Base-by-base conservation (phyloP, 2,113 vertebrate species). In the Manacus vitellinus region DNA sequence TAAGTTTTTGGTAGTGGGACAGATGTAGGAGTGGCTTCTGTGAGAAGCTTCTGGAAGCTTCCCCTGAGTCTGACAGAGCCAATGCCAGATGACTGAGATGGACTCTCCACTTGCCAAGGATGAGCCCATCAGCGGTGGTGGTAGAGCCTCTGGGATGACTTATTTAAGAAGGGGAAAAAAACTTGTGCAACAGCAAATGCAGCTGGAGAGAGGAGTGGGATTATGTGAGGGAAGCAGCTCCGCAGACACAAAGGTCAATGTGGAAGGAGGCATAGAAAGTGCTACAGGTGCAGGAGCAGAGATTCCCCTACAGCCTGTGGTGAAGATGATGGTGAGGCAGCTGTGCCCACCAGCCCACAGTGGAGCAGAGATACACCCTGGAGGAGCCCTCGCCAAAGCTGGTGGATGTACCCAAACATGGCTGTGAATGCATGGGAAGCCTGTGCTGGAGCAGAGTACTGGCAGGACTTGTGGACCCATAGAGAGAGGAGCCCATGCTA, bases 311-410 rank as follows among this genome's bases (percentile, higher is more conserved):
- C 52, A 84, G 46, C 21, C 39, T 1, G 2, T 52, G 37, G 21
- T 25, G 47, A 3, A 83, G 47, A 54, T 18, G 22, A 12, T 7
- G 33, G 31, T 30, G 44, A 25, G 9, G 19, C 55, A 63, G 18
- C 54, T 52, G 20, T 35, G 14, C 7, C 21, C 18, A 70, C 37
- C 22, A 49, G 13, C 4, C 31, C 8, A 43, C 0, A 0, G 16
- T 14, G 6, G 6, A 33, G 16, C 54, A 68, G 33, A 73, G 30
- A 5, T 17, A 10, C 41, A 56, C 12, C 7, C 1, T 14, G 61
- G 20, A 56, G 23, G 33, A 65, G 3, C 8, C 5, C 20, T 6
- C 6, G 10, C 30, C 31, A 30, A 24, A 49, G 47, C 14, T 62
- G 5, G 2, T 22, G 25, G n/a, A 22, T 76, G 12, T 5, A 37